Conservation (phyloP, 2,888 invertebrate genomes). For the Drosophila trichaetosa region DNA sequence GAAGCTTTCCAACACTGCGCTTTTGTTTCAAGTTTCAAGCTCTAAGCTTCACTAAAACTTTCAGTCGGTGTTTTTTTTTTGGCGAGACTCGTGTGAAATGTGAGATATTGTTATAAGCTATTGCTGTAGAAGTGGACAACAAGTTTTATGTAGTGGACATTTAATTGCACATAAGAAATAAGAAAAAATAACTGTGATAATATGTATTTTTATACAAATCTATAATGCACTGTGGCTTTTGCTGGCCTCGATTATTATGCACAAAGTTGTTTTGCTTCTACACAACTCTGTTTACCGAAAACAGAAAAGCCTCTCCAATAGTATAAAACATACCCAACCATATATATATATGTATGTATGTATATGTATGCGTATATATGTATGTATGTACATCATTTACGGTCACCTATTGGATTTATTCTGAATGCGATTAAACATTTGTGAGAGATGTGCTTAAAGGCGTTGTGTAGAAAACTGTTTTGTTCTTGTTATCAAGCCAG, state of each 20-base stretch:
- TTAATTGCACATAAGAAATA: neutral
- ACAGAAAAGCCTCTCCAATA: slow-evolving; percentile 8
- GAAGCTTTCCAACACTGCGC: slow-evolving; percentile 54
- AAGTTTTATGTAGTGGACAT: neutral
- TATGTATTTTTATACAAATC: slow-evolving; percentile 16
- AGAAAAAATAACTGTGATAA: slow-evolving; percentile 38
- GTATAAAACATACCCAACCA: neutral
- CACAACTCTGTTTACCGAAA: slow-evolving; percentile 4
- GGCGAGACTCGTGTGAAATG: slow-evolving; percentile 38
- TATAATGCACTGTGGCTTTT: slow-evolving; percentile 2
- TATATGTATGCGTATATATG: neutral
- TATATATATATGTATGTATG: neutral
- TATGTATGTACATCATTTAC: neutral
- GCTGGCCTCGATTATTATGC: neutral
- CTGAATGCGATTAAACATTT: slow-evolving; percentile 8
- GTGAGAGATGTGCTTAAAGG: slow-evolving; percentile 63
- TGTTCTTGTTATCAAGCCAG: slow-evolving; percentile 70
- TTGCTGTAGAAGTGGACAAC: slow-evolving; percentile 11
- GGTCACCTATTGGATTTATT: neutral
- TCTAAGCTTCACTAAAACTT: slow-evolving; percentile 38
- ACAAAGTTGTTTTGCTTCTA: slow-evolving; percentile 9
- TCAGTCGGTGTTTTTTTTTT: slow-evolving; percentile 15
- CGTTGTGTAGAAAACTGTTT: slow-evolving; percentile 56
- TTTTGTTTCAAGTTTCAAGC: slow-evolving; percentile 27
- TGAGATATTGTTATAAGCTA: slow-evolving; percentile 35